Conservation (phyloP, 2,797 vertebrate genomes). For the Hypotaenidia okinawae region DNA sequence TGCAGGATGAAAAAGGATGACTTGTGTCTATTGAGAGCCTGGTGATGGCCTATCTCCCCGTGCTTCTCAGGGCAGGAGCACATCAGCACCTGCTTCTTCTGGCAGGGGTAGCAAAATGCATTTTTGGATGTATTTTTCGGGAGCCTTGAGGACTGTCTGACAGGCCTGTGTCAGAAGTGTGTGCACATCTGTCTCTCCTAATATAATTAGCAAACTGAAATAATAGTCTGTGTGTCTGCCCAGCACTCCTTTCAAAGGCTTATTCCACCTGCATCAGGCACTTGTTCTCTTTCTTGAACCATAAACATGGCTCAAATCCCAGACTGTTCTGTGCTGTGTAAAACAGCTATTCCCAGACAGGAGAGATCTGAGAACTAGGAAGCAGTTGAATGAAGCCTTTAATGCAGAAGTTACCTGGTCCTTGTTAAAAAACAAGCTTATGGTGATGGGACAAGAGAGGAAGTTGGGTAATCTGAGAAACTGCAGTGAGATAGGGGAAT, state of each 20-base stretch:
- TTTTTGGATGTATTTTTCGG: not conserved
- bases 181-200: not conserved
- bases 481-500: not conserved
- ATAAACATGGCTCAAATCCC: not conserved
- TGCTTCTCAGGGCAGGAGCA: not conserved
- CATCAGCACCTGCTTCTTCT: not conserved
- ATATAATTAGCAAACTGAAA: not conserved
- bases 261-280: not conserved
- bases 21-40: not conserved
- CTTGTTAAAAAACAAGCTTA: not conserved
- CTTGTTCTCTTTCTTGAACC: not conserved
- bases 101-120: not conserved
- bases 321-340: not conserved
- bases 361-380: not conserved
- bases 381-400: not conserved
- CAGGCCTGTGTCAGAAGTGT: not conserved
- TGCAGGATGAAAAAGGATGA: not conserved
- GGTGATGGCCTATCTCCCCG: not conserved
- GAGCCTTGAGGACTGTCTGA: fast-evolving
- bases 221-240: not conserved
- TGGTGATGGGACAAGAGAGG: not conserved
- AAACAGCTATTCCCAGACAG: not conserved
- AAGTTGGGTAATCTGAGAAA: not conserved
- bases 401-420: not conserved
- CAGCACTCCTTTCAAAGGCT: not conserved